Evolutionary conservation across 2,888 invertebrate genomes (phyloP), one percentile per base, ranked within the genome.

Genomic region (Ennomos quercinarius): DNA sequence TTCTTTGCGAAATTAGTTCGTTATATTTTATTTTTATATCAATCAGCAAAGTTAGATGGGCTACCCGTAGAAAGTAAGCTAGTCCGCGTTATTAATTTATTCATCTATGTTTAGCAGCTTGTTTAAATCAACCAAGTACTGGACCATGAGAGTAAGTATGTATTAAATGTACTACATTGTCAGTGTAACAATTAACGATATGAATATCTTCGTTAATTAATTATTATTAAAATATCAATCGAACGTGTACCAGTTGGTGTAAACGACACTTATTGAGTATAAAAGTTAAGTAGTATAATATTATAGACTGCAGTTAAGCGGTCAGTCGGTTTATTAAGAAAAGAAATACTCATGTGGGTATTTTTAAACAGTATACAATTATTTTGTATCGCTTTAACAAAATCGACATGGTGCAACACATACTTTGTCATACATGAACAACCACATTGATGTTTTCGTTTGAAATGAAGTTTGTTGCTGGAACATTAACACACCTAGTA

Each of bases 291-390:
- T 27, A 27, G 2, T 27, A 3, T 44, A 49, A 44, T 44, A 27
- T n/a, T 12, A 9, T 13, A 50, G 39, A 53, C 40, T 48, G 44
- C 58, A 40, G n/a, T 8, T 13, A 48, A 45, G 41, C 45, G 41
- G 49, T 41, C 37, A 45, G 44, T 50, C 27, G 34, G 36, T 39
- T 9, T 59, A 48, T 41, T 40, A 12, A 51, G 5, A 34, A 56
- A 34, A 37, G 50, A 49, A 34, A 57, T 49, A 64, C 55, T 87
- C 90, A 90, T 90, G 90, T 90, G 90, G 90, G 90, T 85, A 77
- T 89, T 90, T 90, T 90, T 90, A 89, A 87, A 85, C 63, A 64
- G 57, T 45, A 49, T 50, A 53, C 27, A 48, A 57, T 36, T 57
- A 61, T 56, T 48, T 55, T 39, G 81, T 78, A 76, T 81, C 17